Evolutionary conservation across 1,140 invertebrate genomes (phyloP).

Genomic region (Aethina tumida): DNA sequence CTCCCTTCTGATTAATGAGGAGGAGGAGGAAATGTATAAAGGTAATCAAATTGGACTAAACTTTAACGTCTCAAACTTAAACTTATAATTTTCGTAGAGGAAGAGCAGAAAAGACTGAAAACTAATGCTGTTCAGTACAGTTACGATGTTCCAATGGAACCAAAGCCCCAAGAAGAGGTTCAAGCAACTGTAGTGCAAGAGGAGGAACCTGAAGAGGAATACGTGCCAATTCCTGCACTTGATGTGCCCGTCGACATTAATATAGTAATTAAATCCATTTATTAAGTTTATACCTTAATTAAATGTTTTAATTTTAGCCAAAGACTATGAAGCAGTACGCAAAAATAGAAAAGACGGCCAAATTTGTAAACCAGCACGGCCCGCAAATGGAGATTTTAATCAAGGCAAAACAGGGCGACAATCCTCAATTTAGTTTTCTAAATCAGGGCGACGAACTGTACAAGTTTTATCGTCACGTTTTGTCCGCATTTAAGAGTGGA

Average conservation of each 20-base stretch:
- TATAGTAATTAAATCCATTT: constrained; percentile 51
- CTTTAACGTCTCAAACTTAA: constrained; percentile 1
- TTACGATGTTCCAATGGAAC: constrained; percentile 52
- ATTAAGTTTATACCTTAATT: constrained; percentile 1
- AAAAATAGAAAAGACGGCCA: constrained; percentile 93
- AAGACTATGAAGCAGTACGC: constrained; percentile 82
- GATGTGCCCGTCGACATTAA: constrained; percentile 62
- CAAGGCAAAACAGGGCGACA: constrained; percentile 92
- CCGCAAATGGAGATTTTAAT: constrained; percentile 97
- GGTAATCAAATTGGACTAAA: constrained; percentile 38
- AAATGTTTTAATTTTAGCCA: constrained; percentile 54
- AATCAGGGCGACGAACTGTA: constrained; percentile 76
- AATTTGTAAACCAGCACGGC: constrained; percentile 88
- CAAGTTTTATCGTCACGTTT: constrained; percentile 82
- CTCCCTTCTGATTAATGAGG: constrained; percentile 76
- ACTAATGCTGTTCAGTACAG: constrained; percentile 51
- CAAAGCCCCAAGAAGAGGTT: constrained; percentile 19
- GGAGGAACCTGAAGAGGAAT: constrained; percentile 61
- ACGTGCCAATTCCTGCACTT: constrained; percentile 56
- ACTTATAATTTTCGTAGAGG: constrained; percentile 51
- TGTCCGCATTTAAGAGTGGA: constrained; percentile 70
- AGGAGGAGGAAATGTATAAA: constrained; percentile 75
- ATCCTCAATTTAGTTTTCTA: constrained; percentile 89
- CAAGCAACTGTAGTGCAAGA: constrained; percentile 27
- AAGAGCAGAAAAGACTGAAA: constrained; percentile 75